Conservation (phyloP, 2,797 vertebrate genomes). For the Notolabrus celidotus region DNA sequence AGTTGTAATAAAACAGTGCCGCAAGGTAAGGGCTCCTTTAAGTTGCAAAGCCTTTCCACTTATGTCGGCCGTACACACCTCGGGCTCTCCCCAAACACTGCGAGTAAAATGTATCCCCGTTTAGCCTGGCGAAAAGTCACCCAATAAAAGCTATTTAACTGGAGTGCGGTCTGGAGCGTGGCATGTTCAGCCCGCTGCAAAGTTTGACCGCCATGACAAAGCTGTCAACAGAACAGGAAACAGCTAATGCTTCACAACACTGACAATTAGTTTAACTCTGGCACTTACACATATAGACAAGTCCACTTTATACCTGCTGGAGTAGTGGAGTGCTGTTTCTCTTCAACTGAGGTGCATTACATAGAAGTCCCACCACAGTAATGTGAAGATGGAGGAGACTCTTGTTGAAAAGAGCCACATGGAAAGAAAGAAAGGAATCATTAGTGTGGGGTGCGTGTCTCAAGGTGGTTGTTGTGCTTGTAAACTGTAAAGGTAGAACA, state of each 20-base stretch:
- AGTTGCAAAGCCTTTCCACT: slow-evolving; percentile 94
- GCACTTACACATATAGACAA: slow-evolving; percentile 32
- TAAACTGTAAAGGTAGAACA: neutral
- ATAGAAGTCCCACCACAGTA: slow-evolving; percentile 6
- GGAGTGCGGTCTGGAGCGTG: slow-evolving; percentile 67
- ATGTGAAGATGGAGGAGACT: neutral
- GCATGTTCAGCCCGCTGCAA: slow-evolving; percentile 61
- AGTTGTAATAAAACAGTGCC: slow-evolving; percentile 98
- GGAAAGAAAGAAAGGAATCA: neutral
- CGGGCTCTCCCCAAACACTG: slow-evolving; percentile 87
- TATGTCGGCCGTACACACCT: slow-evolving; percentile 89
- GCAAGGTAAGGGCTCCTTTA: slow-evolving; percentile 93
- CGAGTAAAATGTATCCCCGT: slow-evolving; percentile 93
- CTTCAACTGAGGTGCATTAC: slow-evolving; percentile 4
- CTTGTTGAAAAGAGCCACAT: slow-evolving; percentile 5
- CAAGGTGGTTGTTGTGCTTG: slow-evolving; percentile 2
- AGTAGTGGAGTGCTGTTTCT: slow-evolving; percentile 12
- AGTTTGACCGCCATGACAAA: slow-evolving; percentile 72
- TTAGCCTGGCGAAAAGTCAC: slow-evolving; percentile 87
- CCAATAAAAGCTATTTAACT: slow-evolving; percentile 79
- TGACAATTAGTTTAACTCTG: slow-evolving; percentile 55
- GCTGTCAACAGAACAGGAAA: slow-evolving; percentile 71
- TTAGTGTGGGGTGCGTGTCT: neutral
- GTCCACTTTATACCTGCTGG: slow-evolving; percentile 35
- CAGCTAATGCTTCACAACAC: slow-evolving; percentile 56